A percentile compares a stretch with the other conserved stretches of the same genome.
These are phyloP conservation scores for Poecilus cupreus DNA, from an alignment of 2,888 invertebrate species.

Conservation along the genomic window DNA sequence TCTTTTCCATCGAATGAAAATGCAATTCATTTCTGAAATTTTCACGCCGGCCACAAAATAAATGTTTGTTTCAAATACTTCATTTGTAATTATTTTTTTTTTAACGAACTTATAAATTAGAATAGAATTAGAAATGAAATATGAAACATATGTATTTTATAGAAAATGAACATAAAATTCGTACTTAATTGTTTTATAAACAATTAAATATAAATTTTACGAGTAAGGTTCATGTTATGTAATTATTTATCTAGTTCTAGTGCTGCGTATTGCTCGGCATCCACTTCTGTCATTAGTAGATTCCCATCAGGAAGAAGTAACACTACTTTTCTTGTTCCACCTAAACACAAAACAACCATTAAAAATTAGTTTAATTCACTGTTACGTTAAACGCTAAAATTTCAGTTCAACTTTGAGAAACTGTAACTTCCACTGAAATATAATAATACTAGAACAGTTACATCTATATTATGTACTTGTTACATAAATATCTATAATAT, in stretches of 20 bases:
- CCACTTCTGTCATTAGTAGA: conserved; percentile 90
- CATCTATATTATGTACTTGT: no score
- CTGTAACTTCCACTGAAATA: no score
- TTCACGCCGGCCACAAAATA: no score
- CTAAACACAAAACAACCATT: conserved; percentile 70
- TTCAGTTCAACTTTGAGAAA: no score
- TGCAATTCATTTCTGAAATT: no score
- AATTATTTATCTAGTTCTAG: conserved; percentile 70
- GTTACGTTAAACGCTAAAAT: no score
- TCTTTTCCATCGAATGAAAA: background rate
- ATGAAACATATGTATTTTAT: background rate
- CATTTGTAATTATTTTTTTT: background rate
- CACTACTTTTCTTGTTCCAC: conserved; percentile 88
- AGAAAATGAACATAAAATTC: background rate
- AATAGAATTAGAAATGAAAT: background rate
- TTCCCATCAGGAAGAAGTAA: conserved; percentile 90
- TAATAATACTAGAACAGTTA: no score
- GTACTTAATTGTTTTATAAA: background rate
- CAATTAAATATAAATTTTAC: background rate
- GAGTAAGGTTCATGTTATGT: background rate
- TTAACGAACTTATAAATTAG: no score
- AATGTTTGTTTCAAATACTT: background rate
- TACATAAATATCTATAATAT: no score
- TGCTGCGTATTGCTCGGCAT: conserved; percentile 89
- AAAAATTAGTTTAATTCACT: no score